Evolutionary conservation across 1,140 invertebrate species (phyloP).

Genomic region (Rhagoletis zephyria): DNA sequence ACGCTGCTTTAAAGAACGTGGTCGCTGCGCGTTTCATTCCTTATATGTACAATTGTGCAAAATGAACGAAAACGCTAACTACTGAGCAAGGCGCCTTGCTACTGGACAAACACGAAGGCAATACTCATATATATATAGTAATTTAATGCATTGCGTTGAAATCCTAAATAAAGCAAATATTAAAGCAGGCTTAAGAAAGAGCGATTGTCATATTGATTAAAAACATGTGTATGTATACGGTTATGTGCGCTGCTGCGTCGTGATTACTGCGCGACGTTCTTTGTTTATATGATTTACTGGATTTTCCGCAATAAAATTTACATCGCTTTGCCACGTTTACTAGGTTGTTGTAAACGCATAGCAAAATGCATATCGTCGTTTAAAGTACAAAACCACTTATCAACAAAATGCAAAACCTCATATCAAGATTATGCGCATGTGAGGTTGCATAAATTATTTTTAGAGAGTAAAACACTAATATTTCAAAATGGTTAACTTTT

Average conservation of each 20-base stretch:
- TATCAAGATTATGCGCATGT: too few species aligned
- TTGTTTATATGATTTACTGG: background rate
- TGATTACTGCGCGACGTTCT: background rate
- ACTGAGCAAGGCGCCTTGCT: background rate
- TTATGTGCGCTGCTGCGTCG: background rate
- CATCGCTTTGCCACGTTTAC: conserved; percentile 14
- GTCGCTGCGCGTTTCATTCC: background rate
- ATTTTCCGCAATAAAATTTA: background rate
- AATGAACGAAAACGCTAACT: background rate
- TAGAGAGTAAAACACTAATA: too few species aligned
- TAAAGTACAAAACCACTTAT: too few species aligned
- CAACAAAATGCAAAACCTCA: too few species aligned
- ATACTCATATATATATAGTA: background rate
- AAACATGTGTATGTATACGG: background rate
- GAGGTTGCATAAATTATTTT: too few species aligned
- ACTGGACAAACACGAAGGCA: too few species aligned
- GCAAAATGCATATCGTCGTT: background rate
- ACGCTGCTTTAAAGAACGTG: background rate
- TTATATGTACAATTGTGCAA: background rate
- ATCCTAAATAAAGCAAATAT: background rate
- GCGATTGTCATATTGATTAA: conserved; percentile 1
- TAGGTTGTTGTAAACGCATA: background rate
- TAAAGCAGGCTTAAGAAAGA: conserved; percentile 6
- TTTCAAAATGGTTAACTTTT: too few species aligned
- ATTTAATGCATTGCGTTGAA: background rate